Percentiles rank a stretch among this genome's conserved stretches.
Conservation (phyloP, 2,888 invertebrate species). For the Mesopsocus fuscifrons region DNA sequence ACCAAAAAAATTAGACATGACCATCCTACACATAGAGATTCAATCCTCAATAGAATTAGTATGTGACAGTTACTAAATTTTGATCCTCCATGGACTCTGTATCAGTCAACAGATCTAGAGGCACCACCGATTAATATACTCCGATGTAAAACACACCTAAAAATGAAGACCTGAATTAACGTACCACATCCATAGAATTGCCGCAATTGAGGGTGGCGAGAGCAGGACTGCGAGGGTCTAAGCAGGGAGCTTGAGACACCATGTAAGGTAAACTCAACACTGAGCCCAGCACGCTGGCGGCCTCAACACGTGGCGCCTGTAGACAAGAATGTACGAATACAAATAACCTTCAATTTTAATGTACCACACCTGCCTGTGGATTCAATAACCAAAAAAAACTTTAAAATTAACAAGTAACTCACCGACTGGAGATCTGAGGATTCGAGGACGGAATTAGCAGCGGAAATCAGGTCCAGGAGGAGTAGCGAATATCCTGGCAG, state of each 20-base stretch:
- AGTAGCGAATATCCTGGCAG: slow-evolving; percentile 77
- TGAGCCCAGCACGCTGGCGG: slow-evolving; percentile 74
- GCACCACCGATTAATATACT: too few species aligned
- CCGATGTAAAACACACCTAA: too few species aligned
- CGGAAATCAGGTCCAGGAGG: slow-evolving; percentile 74
- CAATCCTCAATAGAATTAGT: slow-evolving; percentile 16
- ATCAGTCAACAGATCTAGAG: too few species aligned
- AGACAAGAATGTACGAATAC: slow-evolving; percentile 16
- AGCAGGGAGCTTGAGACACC: slow-evolving; percentile 27
- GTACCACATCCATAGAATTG: slow-evolving; percentile 3
- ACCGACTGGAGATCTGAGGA: slow-evolving; percentile 55
- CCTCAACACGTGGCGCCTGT: slow-evolving; percentile 73
- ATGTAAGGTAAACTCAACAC: slow-evolving; percentile 63
- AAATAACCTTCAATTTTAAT: too few species aligned
- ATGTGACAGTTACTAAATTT: too few species aligned
- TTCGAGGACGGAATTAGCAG: slow-evolving; percentile 70
- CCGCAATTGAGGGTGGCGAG: background rate
- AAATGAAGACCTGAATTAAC: too few species aligned
- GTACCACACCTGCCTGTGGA: too few species aligned
- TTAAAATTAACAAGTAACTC: too few species aligned
- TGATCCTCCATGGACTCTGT: too few species aligned
- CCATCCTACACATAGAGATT: slow-evolving; percentile 2
- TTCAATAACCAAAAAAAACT: too few species aligned
- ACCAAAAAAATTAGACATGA: background rate
- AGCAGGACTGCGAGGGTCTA: slow-evolving; percentile 7